These are phyloP conservation scores for Pantherophis guttatus DNA, from an alignment of 2,113 vertebrate species.

Conservation along the genomic window DNA sequence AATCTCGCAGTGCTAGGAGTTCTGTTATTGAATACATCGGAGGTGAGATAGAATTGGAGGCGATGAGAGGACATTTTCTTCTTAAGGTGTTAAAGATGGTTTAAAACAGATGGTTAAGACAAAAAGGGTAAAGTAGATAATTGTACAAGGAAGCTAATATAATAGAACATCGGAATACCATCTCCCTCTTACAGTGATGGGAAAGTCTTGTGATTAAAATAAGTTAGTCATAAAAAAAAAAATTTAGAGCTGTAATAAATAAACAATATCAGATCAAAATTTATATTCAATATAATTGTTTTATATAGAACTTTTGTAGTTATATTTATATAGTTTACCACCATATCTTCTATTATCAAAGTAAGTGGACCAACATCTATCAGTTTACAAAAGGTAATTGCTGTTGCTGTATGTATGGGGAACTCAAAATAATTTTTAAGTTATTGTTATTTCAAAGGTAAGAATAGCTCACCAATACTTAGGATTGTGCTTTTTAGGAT, in stretches of 20 bases:
- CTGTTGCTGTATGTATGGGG: neutral
- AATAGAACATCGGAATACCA: too few species aligned
- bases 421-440: neutral
- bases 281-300: neutral
- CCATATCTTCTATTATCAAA: neutral
- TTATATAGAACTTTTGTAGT: neutral
- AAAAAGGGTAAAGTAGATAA: too few species aligned
- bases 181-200: too few species aligned
- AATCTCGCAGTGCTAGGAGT: too few species aligned
- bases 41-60: too few species aligned
- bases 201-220: too few species aligned
- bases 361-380: neutral
- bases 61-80: too few species aligned
- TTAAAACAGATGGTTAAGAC: too few species aligned
- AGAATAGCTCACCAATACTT: neutral
- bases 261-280: neutral
- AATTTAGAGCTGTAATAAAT: neutral
- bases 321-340: neutral
- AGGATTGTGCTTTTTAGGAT: neutral
- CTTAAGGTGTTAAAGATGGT: too few species aligned
- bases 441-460: neutral
- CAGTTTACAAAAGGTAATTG: neutral
- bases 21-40: too few species aligned
- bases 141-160: too few species aligned
- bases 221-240: too few species aligned